Evolutionary conservation across 2,888 invertebrate species (phyloP), one percentile per base, ranked within the genome.

Genomic region (Cryptus viduatorius): DNA sequence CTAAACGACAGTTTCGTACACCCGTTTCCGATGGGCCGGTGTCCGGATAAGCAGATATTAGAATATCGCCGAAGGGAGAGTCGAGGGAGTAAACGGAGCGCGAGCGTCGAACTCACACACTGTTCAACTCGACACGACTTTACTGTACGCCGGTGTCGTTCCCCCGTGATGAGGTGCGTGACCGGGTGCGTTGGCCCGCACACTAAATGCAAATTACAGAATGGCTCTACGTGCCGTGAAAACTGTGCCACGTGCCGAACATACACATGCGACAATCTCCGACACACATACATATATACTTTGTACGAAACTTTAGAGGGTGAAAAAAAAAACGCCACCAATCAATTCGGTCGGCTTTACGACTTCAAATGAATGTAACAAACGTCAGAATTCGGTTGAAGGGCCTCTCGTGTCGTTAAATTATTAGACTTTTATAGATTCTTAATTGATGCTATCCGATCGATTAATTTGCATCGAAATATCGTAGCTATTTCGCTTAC

Each of bases 231-330:
- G 82, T 79, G 87, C 87, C 88, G 88, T 89, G 89, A 90, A 89
- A 90, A 90, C 86, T 88, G 89, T 88, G 90, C 87, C 89, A 89
- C 89, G 90, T 89, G 89, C 88, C 86, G 81, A 59, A 50, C 79
- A 73, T 83, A 79, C 31, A 71, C 46, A 73, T 29, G 61, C 31
- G 29, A 14, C 14, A 24, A 37, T 19, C 37, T 64, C 19, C 31
- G 61, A n/a, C 12, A 24, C 24, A 24, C 48, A 37, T 50, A 48
- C 59, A 16, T 61, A 37, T 61, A 37, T 64, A 4, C 37, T n/a
- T 64, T 75, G 19, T 48, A 48, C 64, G 48, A 48, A 64, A 59
- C 31, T 64, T 29, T 61, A 44, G 73, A 56, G 73, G 61, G 46
- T 48, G 12, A 61, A 37, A 37, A 37, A 37, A 37, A 7, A 46